Base-by-base conservation (phyloP, 2,113 vertebrate species). In the Hepsetus odoe region DNA sequence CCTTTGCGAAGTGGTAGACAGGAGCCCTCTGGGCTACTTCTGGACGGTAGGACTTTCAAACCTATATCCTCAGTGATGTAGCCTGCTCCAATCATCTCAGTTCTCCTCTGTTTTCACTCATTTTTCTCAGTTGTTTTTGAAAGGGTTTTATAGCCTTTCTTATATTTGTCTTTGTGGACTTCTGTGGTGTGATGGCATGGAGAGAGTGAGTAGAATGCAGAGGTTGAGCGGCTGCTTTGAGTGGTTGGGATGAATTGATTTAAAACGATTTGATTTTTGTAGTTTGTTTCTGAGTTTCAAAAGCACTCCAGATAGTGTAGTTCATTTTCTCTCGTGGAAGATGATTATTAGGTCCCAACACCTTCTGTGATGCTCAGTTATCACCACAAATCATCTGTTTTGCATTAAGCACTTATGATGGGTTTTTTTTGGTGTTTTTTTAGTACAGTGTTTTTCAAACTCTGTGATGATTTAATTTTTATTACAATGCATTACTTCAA, bases 11-110 rank as follows among this genome's bases (percentile, higher is more conserved):
- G 58, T 80, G 75, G 70, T 85, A 85, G 69, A 24, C 82, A 77
- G 75, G 80, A 62, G 80, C 72, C 72, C 72, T 75, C 59, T 79
- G 76, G 83, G 76, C 76, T 72, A 26, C 75, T 64, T 28, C 64
- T 74, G 71, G 80, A 90, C 86, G 89, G 90, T 91, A 90, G 90
- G 89, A 89, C 85, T 62, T 86, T 88, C 82, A 71, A 73, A 55
- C 81, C 72, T 74, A 68, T 53, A 76, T 85, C 73, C 84, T 86
- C 78, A 88, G 84, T 55, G 32, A 77, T 87, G 85, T 87, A 82
- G 74, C 88, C 89, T 86, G 79, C 81, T 86, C 79, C 81, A 74
- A 83, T 66, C 85, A 80, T 81, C 86, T 79, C 76, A 53, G 40
- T 77, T 73, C 64, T 68, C 33, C 61, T 76, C 81, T 71, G 49